A percentile compares a stretch with the other conserved stretches of the same genome.
Evolutionary conservation across 2,888 invertebrate species (phyloP).

Genomic region (Melanchra persicariae): DNA sequence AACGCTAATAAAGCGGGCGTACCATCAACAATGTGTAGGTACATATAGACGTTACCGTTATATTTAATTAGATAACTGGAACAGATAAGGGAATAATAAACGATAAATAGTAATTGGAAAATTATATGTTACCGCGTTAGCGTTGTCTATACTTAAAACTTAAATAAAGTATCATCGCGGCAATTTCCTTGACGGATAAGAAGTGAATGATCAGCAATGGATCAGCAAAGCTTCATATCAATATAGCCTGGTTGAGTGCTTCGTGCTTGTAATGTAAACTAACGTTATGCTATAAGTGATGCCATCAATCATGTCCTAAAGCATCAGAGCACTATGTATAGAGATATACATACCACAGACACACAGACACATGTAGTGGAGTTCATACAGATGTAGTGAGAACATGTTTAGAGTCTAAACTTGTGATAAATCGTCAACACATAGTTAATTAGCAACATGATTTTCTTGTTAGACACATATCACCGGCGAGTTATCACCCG

Average conservation of each 20-base stretch:
- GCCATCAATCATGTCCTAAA: constrained; percentile 41
- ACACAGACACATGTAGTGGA: too few species aligned
- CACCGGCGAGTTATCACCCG: constrained; percentile 50
- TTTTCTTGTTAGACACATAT: constrained; percentile 49
- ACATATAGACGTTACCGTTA: constrained; percentile 18
- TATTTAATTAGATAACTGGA: constrained; percentile 44
- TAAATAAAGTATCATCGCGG: constrained; percentile 23
- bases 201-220: constrained; percentile 23
- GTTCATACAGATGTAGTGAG: background rate
- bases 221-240: constrained; percentile 27
- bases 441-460: constrained; percentile 40
- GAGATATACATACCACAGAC: background rate
- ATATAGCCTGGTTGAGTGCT: constrained; percentile 22
- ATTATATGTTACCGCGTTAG: constrained; percentile 30
- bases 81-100: constrained; percentile 46
- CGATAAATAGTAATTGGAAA: constrained; percentile 51
- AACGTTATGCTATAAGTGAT: constrained; percentile 19
- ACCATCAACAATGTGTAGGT: constrained; percentile 19
- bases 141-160: constrained; percentile 33
- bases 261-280: constrained; percentile 25
- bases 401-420: constrained; percentile 23
- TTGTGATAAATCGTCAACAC: constrained; percentile 40
- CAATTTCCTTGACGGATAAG: constrained; percentile 44
- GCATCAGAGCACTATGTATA: constrained; percentile 3
- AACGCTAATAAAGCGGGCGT: constrained; percentile 24